Evolutionary conservation across 2,797 vertebrate genomes (phyloP), one percentile per base, ranked within the genome.

Genomic region (Geotrypetes seraphini): DNA sequence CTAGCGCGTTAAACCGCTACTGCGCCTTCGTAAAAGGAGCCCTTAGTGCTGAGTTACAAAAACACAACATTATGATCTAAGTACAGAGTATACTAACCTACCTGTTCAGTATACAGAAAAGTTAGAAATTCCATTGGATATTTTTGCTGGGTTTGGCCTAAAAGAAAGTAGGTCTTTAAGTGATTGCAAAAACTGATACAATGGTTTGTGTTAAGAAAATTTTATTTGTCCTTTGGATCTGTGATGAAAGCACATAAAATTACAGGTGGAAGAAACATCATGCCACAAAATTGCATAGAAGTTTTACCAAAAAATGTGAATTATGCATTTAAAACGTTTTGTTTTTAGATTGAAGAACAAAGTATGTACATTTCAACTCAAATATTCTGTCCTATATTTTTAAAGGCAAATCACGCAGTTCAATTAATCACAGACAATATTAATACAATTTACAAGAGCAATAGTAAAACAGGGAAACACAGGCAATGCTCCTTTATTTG

Each of bases 251-350:
- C 85, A 87, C 84, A 77, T 74, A 83, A 84, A 84, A 79, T 79
- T 83, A 85, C 83, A 71, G 73, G 74, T 83, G 85, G 81, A 85
- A 79, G 83, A 83, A 84, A 85, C 79, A 66, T 73, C 84, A 87
- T 86, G 84, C 85, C 85, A 87, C 81, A 83, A 85, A 86, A 85
- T 87, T 87, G 85, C 85, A 87, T 86, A 87, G 85, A 85, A 79
- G 85, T 74, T 73, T 83, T 82, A 86, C 81, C 31, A 35, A 31
- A 84, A 83, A 83, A 74, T 72, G 26, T 73, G 75, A 72, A 61
- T 75, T 81, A 81, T 51, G 67, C 73, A 66, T 79, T 73, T 60
- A 66, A 79, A 81, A 80, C 64, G 68, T 76, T 63, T 65, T 57
- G 50, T n/a, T n/a, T n/a, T n/a, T n/a, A 78, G 61, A 58, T 70